Evolutionary conservation across 2,888 invertebrate species (phyloP).

Genomic region (Hoplodrina ambigua): DNA sequence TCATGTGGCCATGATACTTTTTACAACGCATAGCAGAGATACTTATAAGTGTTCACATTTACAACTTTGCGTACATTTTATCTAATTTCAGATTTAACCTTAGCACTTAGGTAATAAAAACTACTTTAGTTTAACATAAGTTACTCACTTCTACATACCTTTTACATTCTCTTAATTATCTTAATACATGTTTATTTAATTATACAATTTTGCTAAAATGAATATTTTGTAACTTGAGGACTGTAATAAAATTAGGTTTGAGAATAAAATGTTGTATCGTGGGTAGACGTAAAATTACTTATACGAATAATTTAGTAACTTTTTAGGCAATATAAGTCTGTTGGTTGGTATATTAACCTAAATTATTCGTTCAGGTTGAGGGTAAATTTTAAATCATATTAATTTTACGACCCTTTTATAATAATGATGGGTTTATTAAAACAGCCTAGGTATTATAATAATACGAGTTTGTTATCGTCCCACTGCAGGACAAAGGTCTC

Average conservation of each 20-base stretch:
- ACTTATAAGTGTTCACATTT: neutral
- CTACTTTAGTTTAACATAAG: constrained; percentile 5
- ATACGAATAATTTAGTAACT: constrained; percentile 28
- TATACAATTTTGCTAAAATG: constrained; percentile 11
- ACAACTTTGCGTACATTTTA: neutral
- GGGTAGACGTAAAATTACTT: constrained; percentile 34
- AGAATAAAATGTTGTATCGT: constrained; percentile 25
- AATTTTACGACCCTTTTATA: constrained; percentile 9
- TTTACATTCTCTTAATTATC: constrained; percentile 20
- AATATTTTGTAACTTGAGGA: constrained; percentile 10
- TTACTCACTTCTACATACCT: neutral
- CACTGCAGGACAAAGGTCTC: no score
- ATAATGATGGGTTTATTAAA: neutral
- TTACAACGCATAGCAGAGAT: no score
- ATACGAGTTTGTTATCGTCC: no score
- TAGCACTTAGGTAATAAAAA: neutral
- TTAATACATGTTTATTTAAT: neutral
- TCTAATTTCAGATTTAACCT: neutral
- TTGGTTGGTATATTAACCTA: neutral
- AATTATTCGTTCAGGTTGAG: constrained; percentile 9
- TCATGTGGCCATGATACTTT: neutral
- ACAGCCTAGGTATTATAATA: neutral
- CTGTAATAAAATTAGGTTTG: constrained; percentile 15
- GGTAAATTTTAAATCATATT: constrained; percentile 15
- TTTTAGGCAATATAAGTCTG: constrained; percentile 3